Conservation (phyloP, 2,888 invertebrate species). For the Orchesellides sinensis region DNA sequence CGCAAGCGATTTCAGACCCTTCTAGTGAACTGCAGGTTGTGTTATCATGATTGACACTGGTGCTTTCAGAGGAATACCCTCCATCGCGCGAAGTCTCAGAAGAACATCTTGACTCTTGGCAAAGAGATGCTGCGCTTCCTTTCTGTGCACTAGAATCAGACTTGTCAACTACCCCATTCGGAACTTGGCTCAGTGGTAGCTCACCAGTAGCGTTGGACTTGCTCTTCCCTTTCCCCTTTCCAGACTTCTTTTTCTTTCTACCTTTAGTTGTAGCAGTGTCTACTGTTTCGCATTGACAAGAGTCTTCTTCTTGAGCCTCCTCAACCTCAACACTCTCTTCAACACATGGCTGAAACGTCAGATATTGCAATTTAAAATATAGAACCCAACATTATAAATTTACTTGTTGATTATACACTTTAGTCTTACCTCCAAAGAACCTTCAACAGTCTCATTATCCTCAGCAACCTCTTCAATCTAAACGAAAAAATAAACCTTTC, state of each 20-base stretch:
- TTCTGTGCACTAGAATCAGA: constrained; percentile 51
- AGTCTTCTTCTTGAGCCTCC: constrained; percentile 47
- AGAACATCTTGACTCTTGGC: constrained; percentile 76
- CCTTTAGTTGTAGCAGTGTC: constrained; percentile 38
- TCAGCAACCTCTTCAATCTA: constrained; percentile 1
- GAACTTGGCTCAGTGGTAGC: constrained; percentile 52
- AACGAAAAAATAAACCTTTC: constrained; percentile 18
- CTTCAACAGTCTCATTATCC: constrained; percentile 41
- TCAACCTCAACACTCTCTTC: constrained; percentile 35
- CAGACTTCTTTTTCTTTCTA: constrained; percentile 63
- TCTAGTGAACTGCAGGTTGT: constrained; percentile 91
- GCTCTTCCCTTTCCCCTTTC: constrained; percentile 64
- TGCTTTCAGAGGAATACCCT: constrained; percentile 92
- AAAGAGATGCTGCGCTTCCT: constrained; percentile 79
- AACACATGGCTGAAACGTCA: constrained; percentile 17
- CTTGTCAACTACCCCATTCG: constrained; percentile 47
- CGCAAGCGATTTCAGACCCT: constrained; percentile 93
- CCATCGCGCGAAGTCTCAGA: constrained; percentile 86
- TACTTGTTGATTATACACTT: background rate
- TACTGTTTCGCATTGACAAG: constrained; percentile 59
- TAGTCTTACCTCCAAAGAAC: constrained; percentile 26
- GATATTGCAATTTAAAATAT: too few species aligned
- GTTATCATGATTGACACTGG: constrained; percentile 81
- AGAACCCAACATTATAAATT: too few species aligned
- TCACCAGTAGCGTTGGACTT: constrained; percentile 43